phyloP scores from a whole-genome alignment of 1,140 invertebrate species.

The Acromyrmex echinatior region DNA sequence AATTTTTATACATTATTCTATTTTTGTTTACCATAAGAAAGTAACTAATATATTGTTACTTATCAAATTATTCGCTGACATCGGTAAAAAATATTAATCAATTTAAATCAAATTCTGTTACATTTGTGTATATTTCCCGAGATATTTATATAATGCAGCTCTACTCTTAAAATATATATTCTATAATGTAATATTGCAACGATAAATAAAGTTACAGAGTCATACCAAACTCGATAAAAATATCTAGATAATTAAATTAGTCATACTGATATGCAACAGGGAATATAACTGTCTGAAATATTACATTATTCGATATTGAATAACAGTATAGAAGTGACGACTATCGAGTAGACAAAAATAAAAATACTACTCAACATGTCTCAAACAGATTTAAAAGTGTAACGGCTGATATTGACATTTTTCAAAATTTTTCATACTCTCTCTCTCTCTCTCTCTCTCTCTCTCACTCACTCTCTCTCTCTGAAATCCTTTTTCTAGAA shows the following conservation, averaged over 20 bases:
- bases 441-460: no score
- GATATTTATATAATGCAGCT: neutral
- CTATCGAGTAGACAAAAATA: neutral
- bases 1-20: neutral
- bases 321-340: neutral
- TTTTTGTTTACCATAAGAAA: neutral
- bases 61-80: neutral
- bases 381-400: neutral
- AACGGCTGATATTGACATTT: neutral
- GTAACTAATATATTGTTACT: neutral
- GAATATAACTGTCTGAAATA: neutral
- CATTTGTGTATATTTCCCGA: neutral
- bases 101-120: neutral
- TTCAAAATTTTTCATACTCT: neutral
- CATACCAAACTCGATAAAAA: neutral
- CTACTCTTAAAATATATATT: neutral
- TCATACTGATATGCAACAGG: neutral
- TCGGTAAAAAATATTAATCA: neutral
- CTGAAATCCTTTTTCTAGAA: neutral
- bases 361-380: neutral
- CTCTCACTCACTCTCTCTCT: neutral
- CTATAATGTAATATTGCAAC: neutral
- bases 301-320: neutral
- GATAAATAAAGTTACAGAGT: neutral
- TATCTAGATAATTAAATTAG: neutral